These are phyloP conservation scores for Agrochola macilenta DNA, from an alignment of 2,888 invertebrate species.

Conservation along the genomic window DNA sequence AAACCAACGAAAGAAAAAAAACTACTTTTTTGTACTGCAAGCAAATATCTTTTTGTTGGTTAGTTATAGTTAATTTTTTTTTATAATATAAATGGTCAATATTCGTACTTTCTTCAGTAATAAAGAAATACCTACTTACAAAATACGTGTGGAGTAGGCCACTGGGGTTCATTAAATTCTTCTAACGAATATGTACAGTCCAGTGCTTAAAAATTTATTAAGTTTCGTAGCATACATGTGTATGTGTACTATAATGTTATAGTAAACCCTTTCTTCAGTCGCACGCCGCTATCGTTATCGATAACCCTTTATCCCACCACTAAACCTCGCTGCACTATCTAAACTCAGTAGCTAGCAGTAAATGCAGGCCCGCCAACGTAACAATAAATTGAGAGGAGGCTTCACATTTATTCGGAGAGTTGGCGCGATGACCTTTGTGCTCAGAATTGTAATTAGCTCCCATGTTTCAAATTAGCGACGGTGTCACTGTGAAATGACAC, in stretches of 20 bases:
- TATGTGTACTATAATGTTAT: too few species aligned
- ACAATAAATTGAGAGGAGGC: constrained; percentile 76
- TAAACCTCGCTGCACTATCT: constrained; percentile 56
- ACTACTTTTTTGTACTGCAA: neutral
- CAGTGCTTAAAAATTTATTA: neutral
- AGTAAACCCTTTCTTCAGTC: neutral
- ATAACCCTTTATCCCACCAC: constrained; percentile 61
- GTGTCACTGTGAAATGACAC: neutral
- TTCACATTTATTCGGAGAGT: constrained; percentile 68
- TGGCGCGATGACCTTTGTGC: constrained; percentile 55
- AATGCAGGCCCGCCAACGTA: constrained; percentile 77
- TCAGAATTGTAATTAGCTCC: constrained; percentile 44
- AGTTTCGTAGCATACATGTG: neutral
- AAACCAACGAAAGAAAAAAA: neutral
- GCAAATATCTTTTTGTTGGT: too few species aligned
- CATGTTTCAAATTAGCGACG: constrained; percentile 34
- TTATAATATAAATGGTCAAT: neutral
- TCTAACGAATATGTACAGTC: too few species aligned
- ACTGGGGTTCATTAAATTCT: too few species aligned
- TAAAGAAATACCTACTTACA: neutral
- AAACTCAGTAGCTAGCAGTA: constrained; percentile 71
- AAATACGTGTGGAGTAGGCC: neutral
- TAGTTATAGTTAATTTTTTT: neutral
- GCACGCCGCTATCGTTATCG: constrained; percentile 27
- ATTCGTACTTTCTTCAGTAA: neutral